These are phyloP conservation scores for Branchipolynoe longqiensis DNA, from an alignment of 2,888 invertebrate genomes.

Conservation along the genomic window DNA sequence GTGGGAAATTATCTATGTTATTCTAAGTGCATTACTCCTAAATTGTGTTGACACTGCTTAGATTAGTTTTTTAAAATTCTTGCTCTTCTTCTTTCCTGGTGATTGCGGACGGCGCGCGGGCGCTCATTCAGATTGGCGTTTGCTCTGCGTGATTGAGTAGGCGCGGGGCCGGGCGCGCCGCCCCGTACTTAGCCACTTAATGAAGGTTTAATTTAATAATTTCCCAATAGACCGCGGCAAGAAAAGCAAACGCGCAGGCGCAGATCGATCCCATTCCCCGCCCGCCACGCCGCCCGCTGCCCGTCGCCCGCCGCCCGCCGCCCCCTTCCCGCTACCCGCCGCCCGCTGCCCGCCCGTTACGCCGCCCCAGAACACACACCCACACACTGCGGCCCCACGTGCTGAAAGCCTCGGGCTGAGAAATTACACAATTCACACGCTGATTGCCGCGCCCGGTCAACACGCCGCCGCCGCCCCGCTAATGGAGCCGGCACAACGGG, in stretches of 20 bases:
- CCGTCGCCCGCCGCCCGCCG: too few species aligned
- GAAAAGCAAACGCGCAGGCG: constrained; percentile 5
- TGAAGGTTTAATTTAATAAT: constrained; percentile 58
- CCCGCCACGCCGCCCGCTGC: too few species aligned
- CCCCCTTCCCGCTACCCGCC: too few species aligned
- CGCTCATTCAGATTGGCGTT: constrained; percentile 38
- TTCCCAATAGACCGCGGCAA: constrained; percentile 47
- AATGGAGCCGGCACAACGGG: constrained; percentile 17
- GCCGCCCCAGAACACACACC: too few species aligned
- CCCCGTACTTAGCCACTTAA: constrained; percentile 46
- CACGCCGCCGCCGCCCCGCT: constrained; percentile 16
- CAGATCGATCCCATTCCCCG: constrained; percentile 51
- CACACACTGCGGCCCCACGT: too few species aligned
- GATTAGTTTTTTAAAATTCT: constrained; percentile 55
- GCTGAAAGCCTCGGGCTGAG: constrained; percentile 24
- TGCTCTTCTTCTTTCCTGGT: too few species aligned
- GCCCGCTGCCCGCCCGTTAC: too few species aligned
- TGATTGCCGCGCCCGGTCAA: constrained; percentile 50
- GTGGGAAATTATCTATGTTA: constrained; percentile 57
- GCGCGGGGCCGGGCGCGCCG: not conserved
- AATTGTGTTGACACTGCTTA: constrained; percentile 55
- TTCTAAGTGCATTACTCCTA: constrained; percentile 55
- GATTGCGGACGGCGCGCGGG: too few species aligned
- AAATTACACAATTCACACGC: constrained; percentile 57
- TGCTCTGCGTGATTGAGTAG: constrained; percentile 41